Evolutionary conservation across 2,113 vertebrate species (phyloP), one percentile per base, ranked within the genome.

Genomic region (Carassius gibelio): DNA sequence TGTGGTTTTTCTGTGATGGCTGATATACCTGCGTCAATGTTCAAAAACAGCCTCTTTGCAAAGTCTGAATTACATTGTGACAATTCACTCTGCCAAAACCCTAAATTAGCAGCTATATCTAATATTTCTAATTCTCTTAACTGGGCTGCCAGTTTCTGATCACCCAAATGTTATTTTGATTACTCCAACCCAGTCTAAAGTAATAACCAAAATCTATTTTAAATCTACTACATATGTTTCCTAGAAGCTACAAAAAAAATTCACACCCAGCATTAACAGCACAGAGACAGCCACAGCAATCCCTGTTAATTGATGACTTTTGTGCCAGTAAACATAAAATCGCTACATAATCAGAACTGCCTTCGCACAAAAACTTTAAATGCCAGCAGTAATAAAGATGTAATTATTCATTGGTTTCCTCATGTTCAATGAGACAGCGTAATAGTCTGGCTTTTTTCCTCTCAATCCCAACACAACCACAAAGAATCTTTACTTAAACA

Each of bases 401-500:
- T 23, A 38, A 78, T 61, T 61, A 79, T 79, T 61, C 55, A 59
- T 7, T 79, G 57, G 11, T 78, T 69, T 85, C 62, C 45, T 85
- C 8, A 19, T 26, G n/a, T 45, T 10, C 38, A 79, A 17, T 84
- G 30, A 55, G 14, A 62, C 13, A 59, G 19, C 19, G 11, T 61
- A 61, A 85, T 71, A 57, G 11, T 57, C 48, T 78, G 11, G 17
- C 21, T 23, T 52, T 26, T 13, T n/a, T 52, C 15, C 23, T 77
- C 75, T 68, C 34, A 8, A n/a, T 55, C 8, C 5, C 19, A 68
- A 81, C 76, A 48, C 38, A 55, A 76, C 26, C 48, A 76, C 23
- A 76, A 34, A 36, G 2, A 85, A 38, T 79, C 34, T 69, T 57
- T 42, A 76, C 75, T 76, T 50, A 50, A 48, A 26, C 21, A 75